Base-by-base conservation (phyloP, 1,140 invertebrate genomes). In the Drosophila eugracilis region DNA sequence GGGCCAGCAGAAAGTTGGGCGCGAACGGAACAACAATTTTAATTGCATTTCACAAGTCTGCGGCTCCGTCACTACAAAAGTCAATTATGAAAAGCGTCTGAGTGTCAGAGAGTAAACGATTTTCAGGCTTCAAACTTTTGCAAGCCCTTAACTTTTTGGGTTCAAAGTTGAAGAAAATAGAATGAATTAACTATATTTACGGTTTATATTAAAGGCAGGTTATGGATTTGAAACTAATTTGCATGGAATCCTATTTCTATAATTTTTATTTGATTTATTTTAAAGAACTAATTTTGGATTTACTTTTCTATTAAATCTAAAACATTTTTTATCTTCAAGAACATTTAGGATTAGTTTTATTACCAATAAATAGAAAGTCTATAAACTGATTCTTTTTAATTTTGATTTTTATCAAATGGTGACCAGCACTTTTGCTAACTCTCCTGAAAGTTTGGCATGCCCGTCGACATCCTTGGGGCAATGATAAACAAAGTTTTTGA, bases 1-100 rank as follows among this genome's bases (percentile, higher is more conserved):
- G 5, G 26, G 19, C 37, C 34, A 19, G 41, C 14, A 37, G 45
- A n/a, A 53, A 48, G 19, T 44, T 57, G 36, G 39, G 19, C 60
- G 9, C 50, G n/a, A 52, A 59, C 44, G 49, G 28, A 48, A 62
- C 52, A 78, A 79, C 42, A 48, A 60, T 74, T 77, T 80, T 54
- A 81, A 77, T 81, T 67, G 47, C 19, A 60, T 45, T 53, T 57
- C 36, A 3, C 32, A 48, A 37, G 28, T 39, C 50, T 28, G n/a
- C n/a, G n/a, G n/a, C 12, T 9, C 14, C 22, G 17, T n/a, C 6
- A 14, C 5, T 14, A 71, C 48, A 41, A 67, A 57, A 52, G 34
- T 58, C 49, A 69, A 78, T 73, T 58, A 67, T 45, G 28, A 41
- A 44, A 47, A 32, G 28, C 36, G 48, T 36, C 47, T 37, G 14